Conservation (phyloP, 2,113 vertebrate genomes). For the Cyphomyrus plagiostoma region DNA sequence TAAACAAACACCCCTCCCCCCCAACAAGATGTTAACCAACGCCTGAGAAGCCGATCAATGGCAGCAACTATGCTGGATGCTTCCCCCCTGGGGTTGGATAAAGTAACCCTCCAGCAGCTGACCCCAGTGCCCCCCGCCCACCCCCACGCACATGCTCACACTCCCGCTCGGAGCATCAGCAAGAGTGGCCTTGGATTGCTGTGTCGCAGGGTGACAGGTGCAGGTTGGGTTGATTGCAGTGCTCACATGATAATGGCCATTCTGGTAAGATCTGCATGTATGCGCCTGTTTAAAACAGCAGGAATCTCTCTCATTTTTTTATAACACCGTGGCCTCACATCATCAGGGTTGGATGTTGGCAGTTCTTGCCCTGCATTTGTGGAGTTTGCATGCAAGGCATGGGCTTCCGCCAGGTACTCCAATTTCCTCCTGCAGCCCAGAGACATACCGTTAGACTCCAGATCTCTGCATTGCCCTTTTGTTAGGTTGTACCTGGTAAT, state of each 20-base stretch:
- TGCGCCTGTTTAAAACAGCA: neutral
- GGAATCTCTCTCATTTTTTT: neutral
- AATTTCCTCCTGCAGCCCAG: neutral
- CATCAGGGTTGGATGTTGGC: neutral
- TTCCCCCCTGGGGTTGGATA: slow-evolving; percentile 24
- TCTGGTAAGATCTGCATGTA: neutral
- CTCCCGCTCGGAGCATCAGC: neutral
- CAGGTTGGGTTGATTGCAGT: neutral
- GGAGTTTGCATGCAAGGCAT: neutral
- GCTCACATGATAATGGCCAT: neutral
- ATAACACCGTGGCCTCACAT: neutral
- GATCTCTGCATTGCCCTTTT: neutral
- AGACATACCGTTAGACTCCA: neutral
- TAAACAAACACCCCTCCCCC: neutral
- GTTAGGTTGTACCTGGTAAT: neutral
- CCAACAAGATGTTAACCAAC: neutral
- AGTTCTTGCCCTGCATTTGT: neutral
- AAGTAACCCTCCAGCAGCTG: slow-evolving; percentile 41
- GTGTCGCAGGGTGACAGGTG: neutral
- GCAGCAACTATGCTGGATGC: neutral
- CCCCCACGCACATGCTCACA: neutral
- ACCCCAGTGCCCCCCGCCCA: slow-evolving; percentile 15
- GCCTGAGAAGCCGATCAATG: neutral
- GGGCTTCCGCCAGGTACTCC: neutral
- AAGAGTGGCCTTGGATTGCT: neutral